Evolutionary conservation across 2,113 vertebrate species (phyloP).

Genomic region (Pangasianodon gigas): DNA sequence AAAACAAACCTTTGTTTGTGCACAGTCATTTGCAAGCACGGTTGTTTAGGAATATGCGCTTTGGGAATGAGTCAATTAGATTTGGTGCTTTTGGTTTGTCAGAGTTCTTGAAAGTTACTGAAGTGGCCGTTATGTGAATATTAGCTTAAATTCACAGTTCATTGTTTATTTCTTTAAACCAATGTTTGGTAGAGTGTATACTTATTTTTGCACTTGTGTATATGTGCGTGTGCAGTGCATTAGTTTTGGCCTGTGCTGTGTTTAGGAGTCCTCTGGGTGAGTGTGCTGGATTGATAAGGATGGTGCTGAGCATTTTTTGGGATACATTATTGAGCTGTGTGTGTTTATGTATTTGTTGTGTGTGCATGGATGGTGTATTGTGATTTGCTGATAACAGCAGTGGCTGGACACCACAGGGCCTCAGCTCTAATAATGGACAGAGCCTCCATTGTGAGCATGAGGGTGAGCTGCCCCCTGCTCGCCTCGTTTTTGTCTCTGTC

Average conservation of each 20-base stretch:
- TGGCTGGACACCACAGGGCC: slow-evolving; percentile 42
- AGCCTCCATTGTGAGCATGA: slow-evolving; percentile 57
- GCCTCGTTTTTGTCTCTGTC: slow-evolving; percentile 51
- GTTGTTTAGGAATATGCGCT: slow-evolving; percentile 63
- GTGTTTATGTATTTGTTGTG: slow-evolving; percentile 40
- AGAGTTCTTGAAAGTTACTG: slow-evolving; percentile 20
- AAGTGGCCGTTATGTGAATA: slow-evolving; percentile 3
- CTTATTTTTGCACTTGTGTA: not conserved
- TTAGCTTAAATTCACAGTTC: not conserved
- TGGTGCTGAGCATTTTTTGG: slow-evolving; percentile 59
- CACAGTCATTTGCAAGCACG: slow-evolving; percentile 34
- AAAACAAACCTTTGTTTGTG: slow-evolving; percentile 52
- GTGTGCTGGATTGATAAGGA: slow-evolving; percentile 74
- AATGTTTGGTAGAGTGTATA: not conserved
- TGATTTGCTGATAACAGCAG: slow-evolving; percentile 53
- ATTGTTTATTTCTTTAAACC: not conserved
- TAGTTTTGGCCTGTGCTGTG: slow-evolving; percentile 65
- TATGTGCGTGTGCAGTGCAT: slow-evolving; percentile 46
- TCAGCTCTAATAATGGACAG: slow-evolving; percentile 61
- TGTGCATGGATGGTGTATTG: slow-evolving; percentile 35
- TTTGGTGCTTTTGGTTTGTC: slow-evolving; percentile 48
- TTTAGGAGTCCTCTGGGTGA: slow-evolving; percentile 68
- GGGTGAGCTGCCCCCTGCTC: slow-evolving; percentile 47
- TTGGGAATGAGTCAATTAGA: slow-evolving; percentile 67
- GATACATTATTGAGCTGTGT: slow-evolving; percentile 54